phyloP scores from a whole-genome alignment of 1,140 invertebrate genomes.

The Nautilus pompilius region DNA sequence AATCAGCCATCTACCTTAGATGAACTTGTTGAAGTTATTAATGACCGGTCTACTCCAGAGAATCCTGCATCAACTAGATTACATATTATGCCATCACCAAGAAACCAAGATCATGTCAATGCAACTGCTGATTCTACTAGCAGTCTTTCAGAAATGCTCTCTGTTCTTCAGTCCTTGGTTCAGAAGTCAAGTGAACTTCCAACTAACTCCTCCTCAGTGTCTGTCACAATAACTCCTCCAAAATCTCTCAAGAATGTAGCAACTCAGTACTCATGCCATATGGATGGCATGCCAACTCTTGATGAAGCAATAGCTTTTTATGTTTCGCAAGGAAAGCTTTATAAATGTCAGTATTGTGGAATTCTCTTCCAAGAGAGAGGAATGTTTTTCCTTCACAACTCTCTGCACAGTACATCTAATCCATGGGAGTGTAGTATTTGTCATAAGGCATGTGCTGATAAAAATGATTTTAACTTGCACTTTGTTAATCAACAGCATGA shows the following conservation, averaged over 20 bases:
- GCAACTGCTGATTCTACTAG: conserved; percentile 31
- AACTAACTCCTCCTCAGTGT: not conserved
- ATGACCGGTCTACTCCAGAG: not conserved
- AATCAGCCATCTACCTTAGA: too few species aligned
- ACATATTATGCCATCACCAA: conserved; percentile 2
- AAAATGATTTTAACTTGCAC: conserved; percentile 46
- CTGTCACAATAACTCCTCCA: conserved; percentile 15
- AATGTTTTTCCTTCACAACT: conserved; percentile 43
- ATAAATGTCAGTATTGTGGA: conserved; percentile 37
- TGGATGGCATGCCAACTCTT: conserved; percentile 25
- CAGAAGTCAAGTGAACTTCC: conserved; percentile 23
- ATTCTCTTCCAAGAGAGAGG: conserved; percentile 45
- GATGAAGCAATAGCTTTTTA: conserved; percentile 40
- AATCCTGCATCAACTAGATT: not conserved
- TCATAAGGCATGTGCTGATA: conserved; percentile 37
- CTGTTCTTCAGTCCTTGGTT: conserved; percentile 21
- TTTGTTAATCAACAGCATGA: conserved; percentile 45
- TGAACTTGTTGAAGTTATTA: not conserved
- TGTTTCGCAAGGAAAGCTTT: conserved; percentile 36
- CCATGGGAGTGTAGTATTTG: conserved; percentile 48
- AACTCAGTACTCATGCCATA: conserved; percentile 22
- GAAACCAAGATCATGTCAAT: conserved; percentile 6
- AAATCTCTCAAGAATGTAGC: conserved; percentile 14
- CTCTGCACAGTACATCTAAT: conserved; percentile 34
- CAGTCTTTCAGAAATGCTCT: conserved; percentile 28